These are phyloP conservation scores for Polyergus mexicanus DNA, from an alignment of 1,140 invertebrate genomes.

Conservation along the genomic window DNA sequence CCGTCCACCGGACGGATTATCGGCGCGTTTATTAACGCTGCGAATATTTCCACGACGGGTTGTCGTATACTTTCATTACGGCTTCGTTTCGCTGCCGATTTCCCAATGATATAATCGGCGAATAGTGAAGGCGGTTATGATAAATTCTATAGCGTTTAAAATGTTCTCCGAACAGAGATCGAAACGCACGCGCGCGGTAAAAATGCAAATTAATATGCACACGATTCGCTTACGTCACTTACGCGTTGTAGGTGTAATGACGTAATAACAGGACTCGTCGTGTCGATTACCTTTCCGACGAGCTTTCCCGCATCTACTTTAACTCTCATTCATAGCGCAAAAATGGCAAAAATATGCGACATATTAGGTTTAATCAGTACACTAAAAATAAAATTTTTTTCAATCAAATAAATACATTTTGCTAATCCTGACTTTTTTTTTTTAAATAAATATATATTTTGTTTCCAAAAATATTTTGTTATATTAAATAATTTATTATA, in stretches of 20 bases:
- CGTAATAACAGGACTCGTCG: slow-evolving; percentile 18
- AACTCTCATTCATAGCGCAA: background rate
- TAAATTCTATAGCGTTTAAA: slow-evolving; percentile 14
- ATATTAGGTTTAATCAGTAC: too few relatives aligned
- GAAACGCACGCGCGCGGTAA: slow-evolving; percentile 2
- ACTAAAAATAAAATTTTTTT: too few relatives aligned
- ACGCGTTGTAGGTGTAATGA: slow-evolving; percentile 29
- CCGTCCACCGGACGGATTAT: background rate
- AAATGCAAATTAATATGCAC: slow-evolving; percentile 48
- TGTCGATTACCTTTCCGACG: background rate
- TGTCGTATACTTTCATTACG: slow-evolving; percentile 27
- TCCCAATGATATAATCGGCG: slow-evolving; percentile 47
- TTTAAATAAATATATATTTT: too few relatives aligned
- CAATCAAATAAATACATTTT: too few relatives aligned
- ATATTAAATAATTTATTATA: too few relatives aligned
- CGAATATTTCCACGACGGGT: slow-evolving; percentile 17
- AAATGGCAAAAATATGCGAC: background rate
- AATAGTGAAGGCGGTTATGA: slow-evolving; percentile 5
- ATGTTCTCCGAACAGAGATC: background rate
- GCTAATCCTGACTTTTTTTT: too few relatives aligned
- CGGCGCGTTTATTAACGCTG: slow-evolving; percentile 11
- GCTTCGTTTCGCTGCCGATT: slow-evolving; percentile 42
- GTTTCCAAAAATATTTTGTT: too few relatives aligned
- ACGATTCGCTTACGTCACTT: background rate
- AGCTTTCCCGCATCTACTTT: background rate